Percentiles rank a stretch among this genome's conserved stretches.
Conservation (phyloP, 2,888 invertebrate genomes). For the Mesorhabditis sp. region DNA sequence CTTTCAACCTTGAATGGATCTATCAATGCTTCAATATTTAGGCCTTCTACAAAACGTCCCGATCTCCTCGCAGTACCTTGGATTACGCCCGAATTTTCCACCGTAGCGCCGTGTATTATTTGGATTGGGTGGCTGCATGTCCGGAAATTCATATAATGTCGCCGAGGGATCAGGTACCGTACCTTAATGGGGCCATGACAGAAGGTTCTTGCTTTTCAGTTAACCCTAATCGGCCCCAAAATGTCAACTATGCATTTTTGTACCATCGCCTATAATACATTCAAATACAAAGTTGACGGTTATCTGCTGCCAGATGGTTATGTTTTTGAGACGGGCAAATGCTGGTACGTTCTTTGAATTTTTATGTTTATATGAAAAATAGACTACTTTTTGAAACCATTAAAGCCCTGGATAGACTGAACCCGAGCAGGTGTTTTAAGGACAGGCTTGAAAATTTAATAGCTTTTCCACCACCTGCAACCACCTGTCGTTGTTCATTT, state of each 20-base stretch:
- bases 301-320: not conserved
- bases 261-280: conserved; percentile 4
- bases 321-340: not conserved
- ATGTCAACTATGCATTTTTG: not conserved
- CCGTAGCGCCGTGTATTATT: not conserved
- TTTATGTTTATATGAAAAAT: no score
- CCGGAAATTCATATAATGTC: not conserved
- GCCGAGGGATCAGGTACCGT: not conserved
- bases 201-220: not conserved
- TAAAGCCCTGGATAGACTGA: no score
- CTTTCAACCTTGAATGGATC: no score
- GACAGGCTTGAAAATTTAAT: no score
- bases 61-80: not conserved
- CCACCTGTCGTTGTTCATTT: no score
- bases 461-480: no score
- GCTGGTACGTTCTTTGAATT: not conserved
- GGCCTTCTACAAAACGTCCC: not conserved
- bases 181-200: not conserved
- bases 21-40: not conserved
- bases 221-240: not conserved
- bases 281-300: not conserved
- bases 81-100: not conserved
- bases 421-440: no score
- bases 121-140: conserved; percentile 1
- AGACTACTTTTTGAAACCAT: no score